phyloP scores from a whole-genome alignment of 2,797 vertebrate species.

The Eulemur albifrons region DNA sequence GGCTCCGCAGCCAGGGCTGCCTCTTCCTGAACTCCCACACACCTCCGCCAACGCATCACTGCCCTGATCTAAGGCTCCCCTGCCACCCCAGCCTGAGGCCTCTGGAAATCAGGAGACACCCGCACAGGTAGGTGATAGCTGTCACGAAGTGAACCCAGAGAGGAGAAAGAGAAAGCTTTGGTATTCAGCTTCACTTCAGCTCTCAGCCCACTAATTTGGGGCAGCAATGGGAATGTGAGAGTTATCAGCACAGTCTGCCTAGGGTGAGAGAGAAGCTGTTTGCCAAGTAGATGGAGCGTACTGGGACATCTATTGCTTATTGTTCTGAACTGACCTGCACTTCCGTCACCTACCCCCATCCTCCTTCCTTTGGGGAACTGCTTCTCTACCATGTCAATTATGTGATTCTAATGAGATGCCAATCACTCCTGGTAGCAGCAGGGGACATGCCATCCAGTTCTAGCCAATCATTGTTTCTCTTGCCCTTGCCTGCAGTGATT shows the following conservation, averaged over 20 bases:
- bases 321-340: background rate
- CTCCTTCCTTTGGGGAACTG: background rate
- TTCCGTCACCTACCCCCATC: background rate
- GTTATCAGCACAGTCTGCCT: background rate
- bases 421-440: background rate
- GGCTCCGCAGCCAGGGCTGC: background rate
- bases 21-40: conserved; percentile 26
- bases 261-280: background rate
- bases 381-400: background rate
- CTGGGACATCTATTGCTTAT: background rate
- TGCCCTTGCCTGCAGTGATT: background rate
- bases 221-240: background rate
- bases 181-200: background rate
- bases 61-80: conserved; percentile 59
- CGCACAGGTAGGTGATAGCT: conserved; percentile 18
- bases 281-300: background rate
- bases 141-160: conserved; percentile 32
- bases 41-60: background rate
- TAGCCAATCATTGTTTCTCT: background rate
- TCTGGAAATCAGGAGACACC: conserved; percentile 54
- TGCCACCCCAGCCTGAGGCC: conserved; percentile 49
- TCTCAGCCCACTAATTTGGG: conserved; percentile 27
- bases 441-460: background rate
- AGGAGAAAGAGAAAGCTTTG: background rate
- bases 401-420: background rate